A percentile compares a stretch with the other conserved stretches of the same genome.
Conservation (phyloP, 2,888 invertebrate species). For the Carcina quercana region DNA sequence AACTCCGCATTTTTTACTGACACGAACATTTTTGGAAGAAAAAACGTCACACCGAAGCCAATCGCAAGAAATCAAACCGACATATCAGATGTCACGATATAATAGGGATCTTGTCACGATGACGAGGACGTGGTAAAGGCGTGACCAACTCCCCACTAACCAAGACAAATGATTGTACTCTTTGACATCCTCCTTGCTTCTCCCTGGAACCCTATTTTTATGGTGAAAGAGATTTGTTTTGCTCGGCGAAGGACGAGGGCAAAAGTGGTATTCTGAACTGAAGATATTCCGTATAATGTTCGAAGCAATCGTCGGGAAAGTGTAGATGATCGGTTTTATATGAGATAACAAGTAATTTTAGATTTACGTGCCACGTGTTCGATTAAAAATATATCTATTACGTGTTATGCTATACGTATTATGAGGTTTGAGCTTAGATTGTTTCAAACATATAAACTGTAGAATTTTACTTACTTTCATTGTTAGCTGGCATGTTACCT, state of each 20-base stretch:
- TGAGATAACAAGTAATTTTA: slow-evolving; percentile 2
- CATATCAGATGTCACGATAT: slow-evolving; percentile 22
- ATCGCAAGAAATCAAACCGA: slow-evolving; percentile 9
- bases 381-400: slow-evolving; percentile 1
- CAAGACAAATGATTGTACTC: slow-evolving; percentile 42
- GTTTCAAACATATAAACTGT: background rate
- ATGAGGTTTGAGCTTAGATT: background rate
- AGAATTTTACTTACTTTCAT: background rate
- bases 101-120: slow-evolving; percentile 21
- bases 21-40: no score
- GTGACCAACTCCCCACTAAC: slow-evolving; percentile 36
- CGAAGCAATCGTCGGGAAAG: slow-evolving; percentile 11
- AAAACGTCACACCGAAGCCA: no score
- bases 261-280: slow-evolving; percentile 3
- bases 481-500: background rate
- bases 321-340: slow-evolving; percentile 5
- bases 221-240: background rate
- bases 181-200: background rate
- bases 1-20: no score
- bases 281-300: slow-evolving; percentile 7
- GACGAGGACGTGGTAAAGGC: slow-evolving; percentile 46
- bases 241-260: no score
- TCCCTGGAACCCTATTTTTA: background rate
- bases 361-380: background rate
- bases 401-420: background rate